Conservation (phyloP, 2,888 invertebrate genomes). For the Dorcus parallelipipedus region DNA sequence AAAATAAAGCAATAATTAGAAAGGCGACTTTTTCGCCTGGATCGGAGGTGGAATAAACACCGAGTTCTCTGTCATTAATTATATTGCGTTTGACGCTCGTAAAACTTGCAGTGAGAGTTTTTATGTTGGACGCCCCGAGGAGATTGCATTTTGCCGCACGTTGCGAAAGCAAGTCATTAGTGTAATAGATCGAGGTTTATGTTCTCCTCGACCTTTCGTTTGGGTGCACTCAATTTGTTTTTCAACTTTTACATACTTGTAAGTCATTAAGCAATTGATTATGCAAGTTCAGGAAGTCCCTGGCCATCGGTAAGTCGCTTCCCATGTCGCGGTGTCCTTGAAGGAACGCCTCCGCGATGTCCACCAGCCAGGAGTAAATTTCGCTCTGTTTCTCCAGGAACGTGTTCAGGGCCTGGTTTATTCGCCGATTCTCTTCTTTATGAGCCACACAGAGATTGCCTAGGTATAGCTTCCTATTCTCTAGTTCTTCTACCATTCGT, state of each 20-base stretch:
- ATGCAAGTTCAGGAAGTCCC: conserved; percentile 72
- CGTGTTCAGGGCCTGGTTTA: conserved; percentile 64
- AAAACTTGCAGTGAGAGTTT: too few relatives aligned
- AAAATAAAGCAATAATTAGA: too few relatives aligned
- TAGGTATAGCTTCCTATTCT: conserved; percentile 67
- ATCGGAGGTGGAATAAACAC: too few relatives aligned
- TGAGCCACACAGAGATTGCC: conserved; percentile 63
- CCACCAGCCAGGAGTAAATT: conserved; percentile 70
- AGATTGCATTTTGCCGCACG: too few relatives aligned
- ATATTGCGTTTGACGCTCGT: too few relatives aligned
- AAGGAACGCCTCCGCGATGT: conserved; percentile 69
- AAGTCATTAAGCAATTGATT: conserved; percentile 70
- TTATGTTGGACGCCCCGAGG: too few relatives aligned
- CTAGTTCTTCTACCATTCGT: conserved; percentile 66
- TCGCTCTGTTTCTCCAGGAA: conserved; percentile 69
- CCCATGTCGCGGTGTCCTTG: conserved; percentile 74
- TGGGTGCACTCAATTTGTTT: too few relatives aligned
- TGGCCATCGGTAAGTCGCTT: conserved; percentile 60
- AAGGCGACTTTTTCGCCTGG: too few relatives aligned
- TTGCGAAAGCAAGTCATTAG: background rate
- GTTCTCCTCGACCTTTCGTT: background rate
- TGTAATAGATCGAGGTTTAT: background rate
- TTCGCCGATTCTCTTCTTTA: conserved; percentile 64
- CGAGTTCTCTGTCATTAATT: too few relatives aligned
- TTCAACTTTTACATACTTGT: conserved; percentile 51